Percentiles rank a stretch among this genome's conserved stretches.
Conservation (phyloP, 2,113 vertebrate genomes). For the Halichoerus grypus region DNA sequence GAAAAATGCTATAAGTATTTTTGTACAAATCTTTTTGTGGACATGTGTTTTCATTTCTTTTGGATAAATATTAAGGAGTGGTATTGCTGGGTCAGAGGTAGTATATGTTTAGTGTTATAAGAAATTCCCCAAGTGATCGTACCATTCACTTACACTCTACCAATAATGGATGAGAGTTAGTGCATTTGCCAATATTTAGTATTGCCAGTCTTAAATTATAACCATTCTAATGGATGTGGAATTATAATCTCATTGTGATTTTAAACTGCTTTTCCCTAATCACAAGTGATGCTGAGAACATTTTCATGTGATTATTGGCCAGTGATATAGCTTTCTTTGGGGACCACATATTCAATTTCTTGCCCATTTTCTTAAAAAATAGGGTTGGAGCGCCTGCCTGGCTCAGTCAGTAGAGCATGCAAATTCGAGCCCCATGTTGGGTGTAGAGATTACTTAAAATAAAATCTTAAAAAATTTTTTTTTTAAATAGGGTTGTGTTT, state of each 20-base stretch:
- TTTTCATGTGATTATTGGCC: neutral
- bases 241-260: neutral
- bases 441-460: neutral
- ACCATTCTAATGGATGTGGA: neutral
- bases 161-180: neutral
- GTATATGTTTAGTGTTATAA: neutral
- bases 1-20: slow-evolving; percentile 18
- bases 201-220: slow-evolving; percentile 33
- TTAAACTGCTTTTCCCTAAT: neutral
- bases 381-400: neutral
- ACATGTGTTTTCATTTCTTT: neutral
- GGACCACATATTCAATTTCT: neutral
- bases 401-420: neutral
- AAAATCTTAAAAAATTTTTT: neutral
- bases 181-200: neutral
- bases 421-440: neutral
- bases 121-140: neutral
- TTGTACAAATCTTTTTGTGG: neutral
- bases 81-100: neutral
- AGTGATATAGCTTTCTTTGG: neutral
- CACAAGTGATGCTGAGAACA: neutral
- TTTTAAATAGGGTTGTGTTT: neutral
- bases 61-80: neutral
- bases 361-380: neutral
- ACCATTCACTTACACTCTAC: neutral